Evolutionary conservation across 2,113 vertebrate species (phyloP).

Genomic region (Mobula birostris): DNA sequence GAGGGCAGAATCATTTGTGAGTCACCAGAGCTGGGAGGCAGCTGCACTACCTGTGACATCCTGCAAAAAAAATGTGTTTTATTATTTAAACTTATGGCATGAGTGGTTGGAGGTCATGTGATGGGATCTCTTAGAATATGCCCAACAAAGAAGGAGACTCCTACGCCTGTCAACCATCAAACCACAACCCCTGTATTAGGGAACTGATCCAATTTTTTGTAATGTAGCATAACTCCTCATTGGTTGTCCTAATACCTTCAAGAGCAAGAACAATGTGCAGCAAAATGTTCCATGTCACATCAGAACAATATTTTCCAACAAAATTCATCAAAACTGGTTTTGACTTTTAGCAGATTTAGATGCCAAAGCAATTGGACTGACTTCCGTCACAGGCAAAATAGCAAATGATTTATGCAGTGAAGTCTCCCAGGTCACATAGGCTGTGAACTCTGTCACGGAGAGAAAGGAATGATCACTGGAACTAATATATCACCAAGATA

Average conservation of each 20-base stretch:
- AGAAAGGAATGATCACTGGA: constrained; percentile 44
- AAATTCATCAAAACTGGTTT: background rate
- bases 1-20: too few species aligned
- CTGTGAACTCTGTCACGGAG: constrained; percentile 44
- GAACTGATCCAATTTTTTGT: background rate
- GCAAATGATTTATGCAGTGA: constrained; percentile 46
- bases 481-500: constrained; percentile 45
- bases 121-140: background rate
- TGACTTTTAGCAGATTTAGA: background rate
- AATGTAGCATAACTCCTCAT: background rate
- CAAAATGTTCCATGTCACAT: too few species aligned
- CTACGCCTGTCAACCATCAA: background rate
- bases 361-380: constrained; percentile 46
- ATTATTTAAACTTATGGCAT: background rate
- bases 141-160: background rate
- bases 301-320: too few species aligned
- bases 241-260: background rate
- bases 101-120: background rate
- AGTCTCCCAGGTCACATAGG: constrained; percentile 44
- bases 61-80: background rate
- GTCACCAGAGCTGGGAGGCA: too few species aligned
- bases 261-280: too few species aligned
- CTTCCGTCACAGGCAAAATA: constrained; percentile 40
- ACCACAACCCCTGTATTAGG: background rate
- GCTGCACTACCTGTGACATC: too few species aligned